Evolutionary conservation across 2,113 vertebrate species (phyloP).

Genomic region (Cebidichthys violaceus): DNA sequence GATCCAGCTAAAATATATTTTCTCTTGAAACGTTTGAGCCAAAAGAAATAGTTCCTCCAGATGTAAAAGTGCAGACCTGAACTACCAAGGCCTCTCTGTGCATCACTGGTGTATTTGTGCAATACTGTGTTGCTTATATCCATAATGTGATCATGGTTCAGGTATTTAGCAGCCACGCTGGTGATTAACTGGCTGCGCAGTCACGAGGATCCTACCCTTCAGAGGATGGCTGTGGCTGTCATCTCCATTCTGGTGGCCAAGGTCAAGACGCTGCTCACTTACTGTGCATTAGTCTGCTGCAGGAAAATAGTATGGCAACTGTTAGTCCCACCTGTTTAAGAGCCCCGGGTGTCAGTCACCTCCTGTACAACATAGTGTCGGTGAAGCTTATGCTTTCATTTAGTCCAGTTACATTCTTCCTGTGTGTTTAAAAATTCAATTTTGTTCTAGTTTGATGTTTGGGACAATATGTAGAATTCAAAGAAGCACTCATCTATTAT

Average conservation of each 20-base stretch:
- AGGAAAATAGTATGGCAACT: slow-evolving; percentile 33
- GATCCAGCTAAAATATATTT: slow-evolving; percentile 40
- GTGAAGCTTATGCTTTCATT: slow-evolving; percentile 14
- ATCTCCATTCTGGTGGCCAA: slow-evolving; percentile 94
- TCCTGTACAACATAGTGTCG: slow-evolving; percentile 17
- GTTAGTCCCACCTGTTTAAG: slow-evolving; percentile 33
- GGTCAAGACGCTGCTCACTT: slow-evolving; percentile 80
- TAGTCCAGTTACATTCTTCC: slow-evolving; percentile 3
- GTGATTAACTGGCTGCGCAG: slow-evolving; percentile 95
- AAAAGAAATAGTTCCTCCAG: slow-evolving; percentile 53
- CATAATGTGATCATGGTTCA: slow-evolving; percentile 65
- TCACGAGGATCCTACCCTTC: slow-evolving; percentile 92
- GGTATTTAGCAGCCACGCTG: slow-evolving; percentile 93
- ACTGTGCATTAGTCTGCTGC: slow-evolving; percentile 32
- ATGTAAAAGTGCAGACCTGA: slow-evolving; percentile 26
- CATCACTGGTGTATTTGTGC: slow-evolving; percentile 36
- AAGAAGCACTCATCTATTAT: slow-evolving; percentile 14
- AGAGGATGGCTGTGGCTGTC: slow-evolving; percentile 94
- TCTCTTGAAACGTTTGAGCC: slow-evolving; percentile 30
- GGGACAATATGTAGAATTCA: background rate
- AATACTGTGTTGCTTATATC: slow-evolving; percentile 27
- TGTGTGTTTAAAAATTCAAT: background rate
- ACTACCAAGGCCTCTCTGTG: slow-evolving; percentile 9
- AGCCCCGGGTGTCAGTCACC: background rate
- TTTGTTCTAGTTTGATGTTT: slow-evolving; percentile 30